Conservation (phyloP, 2,888 invertebrate species). For the Coenonympha arcania region DNA sequence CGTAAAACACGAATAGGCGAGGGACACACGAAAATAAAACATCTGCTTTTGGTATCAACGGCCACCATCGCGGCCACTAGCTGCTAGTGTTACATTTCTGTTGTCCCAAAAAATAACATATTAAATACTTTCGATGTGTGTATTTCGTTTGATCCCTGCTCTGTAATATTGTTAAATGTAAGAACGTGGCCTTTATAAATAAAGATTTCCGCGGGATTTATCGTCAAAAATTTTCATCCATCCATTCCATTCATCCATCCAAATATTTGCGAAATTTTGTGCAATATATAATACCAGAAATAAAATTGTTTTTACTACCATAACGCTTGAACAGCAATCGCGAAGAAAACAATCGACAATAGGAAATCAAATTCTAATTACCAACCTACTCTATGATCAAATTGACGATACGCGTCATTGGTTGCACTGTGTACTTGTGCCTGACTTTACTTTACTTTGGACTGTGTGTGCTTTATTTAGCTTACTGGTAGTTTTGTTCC, state of each 20-base stretch:
- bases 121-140: neutral
- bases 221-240: no score
- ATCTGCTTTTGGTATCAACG: conserved; percentile 51
- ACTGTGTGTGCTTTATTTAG: no score
- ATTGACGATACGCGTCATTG: conserved; percentile 18
- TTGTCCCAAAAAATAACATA: neutral
- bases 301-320: neutral
- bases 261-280: no score
- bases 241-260: no score
- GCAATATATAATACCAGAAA: neutral
- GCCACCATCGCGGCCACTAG: conserved; percentile 18
- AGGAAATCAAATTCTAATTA: no score
- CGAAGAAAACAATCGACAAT: conserved; percentile 26
- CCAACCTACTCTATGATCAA: no score
- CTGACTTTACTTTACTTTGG: no score
- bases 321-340: neutral
- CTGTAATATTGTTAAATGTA: no score
- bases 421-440: conserved; percentile 16
- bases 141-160: no score
- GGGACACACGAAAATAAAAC: conserved; percentile 59
- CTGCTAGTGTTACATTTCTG: conserved; percentile 15
- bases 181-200: no score
- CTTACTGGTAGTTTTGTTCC: no score
- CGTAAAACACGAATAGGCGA: conserved; percentile 49
- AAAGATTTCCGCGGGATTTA: no score